Conservation (phyloP, 2,888 invertebrate genomes). For the Axea sp. region DNA sequence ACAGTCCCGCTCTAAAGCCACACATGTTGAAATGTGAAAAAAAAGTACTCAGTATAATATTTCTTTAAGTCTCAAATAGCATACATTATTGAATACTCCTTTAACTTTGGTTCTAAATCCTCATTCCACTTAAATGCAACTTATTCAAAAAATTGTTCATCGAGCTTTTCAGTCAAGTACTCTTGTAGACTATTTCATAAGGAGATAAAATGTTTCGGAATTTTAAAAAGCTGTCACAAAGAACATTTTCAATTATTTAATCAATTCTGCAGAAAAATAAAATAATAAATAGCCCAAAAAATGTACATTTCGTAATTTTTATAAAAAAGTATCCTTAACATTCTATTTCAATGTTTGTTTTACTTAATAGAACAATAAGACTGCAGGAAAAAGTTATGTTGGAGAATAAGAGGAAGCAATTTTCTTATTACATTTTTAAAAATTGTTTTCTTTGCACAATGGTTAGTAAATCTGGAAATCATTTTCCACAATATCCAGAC, state of each 20-base stretch:
- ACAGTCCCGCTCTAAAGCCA: slow-evolving; percentile 18
- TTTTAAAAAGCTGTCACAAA: too few species aligned
- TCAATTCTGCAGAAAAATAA: too few species aligned
- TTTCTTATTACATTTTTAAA: not conserved
- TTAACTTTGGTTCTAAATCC: not conserved
- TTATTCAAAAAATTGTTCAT: too few species aligned
- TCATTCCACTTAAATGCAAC: not conserved
- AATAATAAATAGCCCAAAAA: too few species aligned
- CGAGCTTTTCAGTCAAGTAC: too few species aligned
- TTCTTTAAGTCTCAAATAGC: slow-evolving; percentile 30
- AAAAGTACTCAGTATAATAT: slow-evolving; percentile 20
- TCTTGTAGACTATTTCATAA: too few species aligned
- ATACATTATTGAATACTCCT: slow-evolving; percentile 6
- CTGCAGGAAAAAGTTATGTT: not conserved
- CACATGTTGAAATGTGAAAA: slow-evolving; percentile 51
- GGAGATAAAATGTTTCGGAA: too few species aligned
- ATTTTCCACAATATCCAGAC: slow-evolving; percentile 28
- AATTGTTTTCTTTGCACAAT: not conserved
- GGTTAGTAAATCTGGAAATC: slow-evolving; percentile 29
- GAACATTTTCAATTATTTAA: too few species aligned
- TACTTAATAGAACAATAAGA: too few species aligned
- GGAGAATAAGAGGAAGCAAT: not conserved
- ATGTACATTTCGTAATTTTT: too few species aligned
- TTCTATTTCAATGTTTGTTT: too few species aligned
- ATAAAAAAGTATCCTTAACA: too few species aligned